Evolutionary conservation across 2,797 vertebrate genomes (phyloP).

Genomic region (Allochrocebus solatus): DNA sequence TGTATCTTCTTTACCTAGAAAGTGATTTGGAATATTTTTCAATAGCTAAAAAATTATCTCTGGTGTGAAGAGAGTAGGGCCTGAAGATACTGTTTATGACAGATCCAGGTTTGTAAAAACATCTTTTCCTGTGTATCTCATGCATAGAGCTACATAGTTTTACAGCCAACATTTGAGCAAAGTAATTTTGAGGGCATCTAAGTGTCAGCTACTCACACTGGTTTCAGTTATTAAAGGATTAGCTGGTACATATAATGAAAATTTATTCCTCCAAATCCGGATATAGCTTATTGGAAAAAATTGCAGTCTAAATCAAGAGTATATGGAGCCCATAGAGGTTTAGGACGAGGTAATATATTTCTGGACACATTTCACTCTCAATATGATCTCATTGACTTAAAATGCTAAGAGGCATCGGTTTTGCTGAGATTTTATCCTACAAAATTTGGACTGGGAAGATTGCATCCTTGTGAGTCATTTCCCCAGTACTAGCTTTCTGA

Average conservation of each 20-base stretch:
- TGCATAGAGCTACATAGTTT: neutral
- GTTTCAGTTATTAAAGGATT: slow-evolving; percentile 49
- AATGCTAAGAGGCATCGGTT: neutral
- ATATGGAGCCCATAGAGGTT: neutral
- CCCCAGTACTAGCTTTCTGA: neutral
- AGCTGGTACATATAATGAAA: slow-evolving; percentile 14
- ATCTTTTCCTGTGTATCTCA: neutral
- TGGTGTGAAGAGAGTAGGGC: neutral
- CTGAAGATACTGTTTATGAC: neutral
- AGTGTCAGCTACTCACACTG: neutral
- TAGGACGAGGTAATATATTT: neutral
- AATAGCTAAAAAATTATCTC: neutral
- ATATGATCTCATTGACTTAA: neutral
- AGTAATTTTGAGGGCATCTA: slow-evolving; percentile 32
- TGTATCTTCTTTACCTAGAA: neutral
- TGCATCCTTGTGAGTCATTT: neutral
- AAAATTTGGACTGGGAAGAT: neutral
- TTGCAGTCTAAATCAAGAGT: neutral
- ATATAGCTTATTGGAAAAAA: neutral
- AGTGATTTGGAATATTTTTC: slow-evolving; percentile 8
- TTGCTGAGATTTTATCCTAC: neutral
- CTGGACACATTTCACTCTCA: neutral
- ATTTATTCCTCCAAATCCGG: slow-evolving; percentile 2
- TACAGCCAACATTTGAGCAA: neutral
- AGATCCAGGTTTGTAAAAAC: neutral